These are phyloP conservation scores for Ceyx margarethae DNA, from an alignment of 2,113 vertebrate species.

Conservation along the genomic window DNA sequence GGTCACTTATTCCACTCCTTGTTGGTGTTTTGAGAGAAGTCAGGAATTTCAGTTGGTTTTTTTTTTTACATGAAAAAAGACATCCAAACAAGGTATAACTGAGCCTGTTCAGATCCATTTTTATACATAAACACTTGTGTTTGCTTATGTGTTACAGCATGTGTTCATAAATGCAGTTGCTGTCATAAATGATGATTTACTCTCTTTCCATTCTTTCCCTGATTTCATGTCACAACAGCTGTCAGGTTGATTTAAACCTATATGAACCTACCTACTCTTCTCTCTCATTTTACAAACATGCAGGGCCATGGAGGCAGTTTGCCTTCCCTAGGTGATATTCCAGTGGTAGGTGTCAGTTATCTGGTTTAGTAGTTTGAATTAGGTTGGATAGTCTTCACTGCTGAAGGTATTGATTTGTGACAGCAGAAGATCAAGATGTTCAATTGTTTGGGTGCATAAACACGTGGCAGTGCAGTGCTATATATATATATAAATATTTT, in stretches of 20 bases:
- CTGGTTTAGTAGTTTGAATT: neutral
- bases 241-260: neutral
- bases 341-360: neutral
- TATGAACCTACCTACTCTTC: neutral
- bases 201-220: neutral
- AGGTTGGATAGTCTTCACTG: neutral
- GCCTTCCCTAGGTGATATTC: neutral
- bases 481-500: neutral
- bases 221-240: neutral
- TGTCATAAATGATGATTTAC: neutral
- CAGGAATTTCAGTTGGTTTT: neutral
- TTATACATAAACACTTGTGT: neutral
- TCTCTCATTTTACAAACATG: neutral
- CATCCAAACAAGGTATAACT: neutral
- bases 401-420: neutral
- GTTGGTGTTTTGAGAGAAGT: slow-evolving; percentile 4
- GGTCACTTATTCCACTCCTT: slow-evolving; percentile 6
- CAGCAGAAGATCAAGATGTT: neutral
- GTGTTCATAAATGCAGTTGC: neutral
- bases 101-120: neutral
- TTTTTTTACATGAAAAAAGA: neutral
- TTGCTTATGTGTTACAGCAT: neutral
- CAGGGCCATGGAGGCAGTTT: neutral
- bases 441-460: neutral
- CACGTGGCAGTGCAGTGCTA: neutral